phyloP scores from a whole-genome alignment of 1,140 invertebrate species.

The Oncopeltus fasciatus region DNA sequence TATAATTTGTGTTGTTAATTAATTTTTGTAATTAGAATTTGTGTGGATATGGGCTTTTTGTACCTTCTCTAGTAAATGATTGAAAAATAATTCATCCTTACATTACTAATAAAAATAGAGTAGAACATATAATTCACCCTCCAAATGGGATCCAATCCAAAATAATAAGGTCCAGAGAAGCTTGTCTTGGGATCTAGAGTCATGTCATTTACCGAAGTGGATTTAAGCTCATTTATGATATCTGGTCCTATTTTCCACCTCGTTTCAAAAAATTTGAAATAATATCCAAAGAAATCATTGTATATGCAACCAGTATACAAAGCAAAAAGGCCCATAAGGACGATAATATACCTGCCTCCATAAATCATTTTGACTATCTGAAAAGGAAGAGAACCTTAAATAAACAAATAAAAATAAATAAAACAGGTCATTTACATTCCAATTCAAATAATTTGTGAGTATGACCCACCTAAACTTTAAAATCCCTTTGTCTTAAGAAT shows the following conservation, averaged over 20 bases:
- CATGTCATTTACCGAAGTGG: no score
- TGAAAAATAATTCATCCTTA: background rate
- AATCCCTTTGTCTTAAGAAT: no score
- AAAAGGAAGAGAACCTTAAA: background rate
- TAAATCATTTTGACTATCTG: slow-evolving; percentile 54
- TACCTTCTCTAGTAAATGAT: no score
- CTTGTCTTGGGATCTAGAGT: slow-evolving; percentile 27
- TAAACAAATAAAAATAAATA: background rate
- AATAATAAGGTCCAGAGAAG: slow-evolving; percentile 37
- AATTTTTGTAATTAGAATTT: no score
- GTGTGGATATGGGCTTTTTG: no score
- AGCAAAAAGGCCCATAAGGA: slow-evolving; percentile 51
- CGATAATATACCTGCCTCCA: slow-evolving; percentile 67
- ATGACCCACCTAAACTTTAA: no score
- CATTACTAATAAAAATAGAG: background rate
- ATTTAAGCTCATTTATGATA: no score
- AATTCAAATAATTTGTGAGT: slow-evolving; percentile 38
- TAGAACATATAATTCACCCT: slow-evolving; percentile 22
- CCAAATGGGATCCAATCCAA: slow-evolving; percentile 48
- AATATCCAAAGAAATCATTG: slow-evolving; percentile 72
- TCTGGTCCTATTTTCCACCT: slow-evolving; percentile 46
- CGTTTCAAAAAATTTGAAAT: slow-evolving; percentile 66
- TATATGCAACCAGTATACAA: slow-evolving; percentile 54
- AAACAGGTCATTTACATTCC: slow-evolving; percentile 32
- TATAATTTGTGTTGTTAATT: no score